phyloP scores from a whole-genome alignment of 2,888 invertebrate genomes.

The Xestia xanthographa region DNA sequence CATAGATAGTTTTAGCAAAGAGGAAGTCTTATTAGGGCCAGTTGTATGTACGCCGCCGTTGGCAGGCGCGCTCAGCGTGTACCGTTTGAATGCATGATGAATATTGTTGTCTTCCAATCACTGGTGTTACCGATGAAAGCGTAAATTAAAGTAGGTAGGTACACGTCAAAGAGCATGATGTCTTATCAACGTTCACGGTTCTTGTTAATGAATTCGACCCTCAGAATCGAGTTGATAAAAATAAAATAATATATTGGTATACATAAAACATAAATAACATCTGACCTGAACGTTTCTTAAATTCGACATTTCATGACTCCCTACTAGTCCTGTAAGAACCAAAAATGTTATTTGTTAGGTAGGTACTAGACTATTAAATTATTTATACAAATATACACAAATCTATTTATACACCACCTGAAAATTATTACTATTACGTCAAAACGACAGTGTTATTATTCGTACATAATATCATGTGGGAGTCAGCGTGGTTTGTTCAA shows the following conservation, averaged over 20 bases:
- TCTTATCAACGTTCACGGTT: slow-evolving; percentile 8
- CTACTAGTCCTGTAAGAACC: not conserved
- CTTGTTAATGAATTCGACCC: slow-evolving; percentile 3
- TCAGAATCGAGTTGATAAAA: slow-evolving; percentile 24
- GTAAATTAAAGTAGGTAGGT: slow-evolving; percentile 14
- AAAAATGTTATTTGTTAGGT: not conserved
- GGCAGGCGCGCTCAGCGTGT: slow-evolving; percentile 37
- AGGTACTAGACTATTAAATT: not conserved
- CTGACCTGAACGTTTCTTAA: slow-evolving; percentile 26
- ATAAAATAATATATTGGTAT: slow-evolving; percentile 67
- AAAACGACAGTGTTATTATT: slow-evolving; percentile 75
- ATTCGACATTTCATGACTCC: not conserved
- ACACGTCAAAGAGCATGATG: not conserved
- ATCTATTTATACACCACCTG: slow-evolving; percentile 27
- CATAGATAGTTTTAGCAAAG: slow-evolving; percentile 41
- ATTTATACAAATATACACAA: slow-evolving; percentile 5
- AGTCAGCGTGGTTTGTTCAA: slow-evolving; percentile 70
- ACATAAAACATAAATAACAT: slow-evolving; percentile 68
- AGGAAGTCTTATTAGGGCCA: slow-evolving; percentile 67
- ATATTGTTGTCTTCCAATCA: slow-evolving; percentile 28
- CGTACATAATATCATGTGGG: slow-evolving; percentile 71
- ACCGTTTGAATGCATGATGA: slow-evolving; percentile 49
- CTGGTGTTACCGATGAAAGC: slow-evolving; percentile 13
- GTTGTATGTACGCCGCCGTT: slow-evolving; percentile 49
- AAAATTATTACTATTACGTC: slow-evolving; percentile 74